Conservation (phyloP, 1,140 invertebrate species). For the Chrysoperla carnea region DNA sequence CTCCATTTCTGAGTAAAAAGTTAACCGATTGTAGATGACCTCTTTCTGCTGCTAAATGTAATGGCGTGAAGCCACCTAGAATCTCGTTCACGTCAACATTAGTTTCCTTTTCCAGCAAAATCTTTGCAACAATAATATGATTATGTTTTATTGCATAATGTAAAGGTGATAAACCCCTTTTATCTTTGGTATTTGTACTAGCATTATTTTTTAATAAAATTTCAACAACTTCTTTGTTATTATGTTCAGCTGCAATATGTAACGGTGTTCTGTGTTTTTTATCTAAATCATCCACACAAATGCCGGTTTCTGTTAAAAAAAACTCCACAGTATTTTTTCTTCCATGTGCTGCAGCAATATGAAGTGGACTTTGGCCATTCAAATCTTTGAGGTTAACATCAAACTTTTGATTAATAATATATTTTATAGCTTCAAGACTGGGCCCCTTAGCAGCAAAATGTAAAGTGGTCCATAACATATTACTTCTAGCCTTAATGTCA, state of each 20-base stretch:
- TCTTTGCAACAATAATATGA: conserved; percentile 6
- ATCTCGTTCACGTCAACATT: conserved; percentile 35
- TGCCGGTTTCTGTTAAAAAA: conserved; percentile 3
- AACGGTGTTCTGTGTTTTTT: conserved; percentile 54
- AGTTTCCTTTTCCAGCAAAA: conserved; percentile 7
- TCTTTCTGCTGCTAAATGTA: conserved; percentile 26
- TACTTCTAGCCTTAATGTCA: conserved; percentile 9
- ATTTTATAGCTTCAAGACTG: conserved; percentile 6
- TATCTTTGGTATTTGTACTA: conserved; percentile 2
- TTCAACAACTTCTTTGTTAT: conserved; percentile 42
- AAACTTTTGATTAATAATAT: conserved; percentile 7
- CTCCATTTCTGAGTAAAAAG: conserved; percentile 6
- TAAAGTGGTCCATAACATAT: conserved; percentile 6
- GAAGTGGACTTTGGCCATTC: too few relatives aligned
- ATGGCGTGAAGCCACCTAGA: conserved; percentile 23
- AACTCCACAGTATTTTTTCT: too few relatives aligned
- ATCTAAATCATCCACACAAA: conserved; percentile 53
- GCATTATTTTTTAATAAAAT: conserved; percentile 35
- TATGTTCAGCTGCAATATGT: conserved; percentile 52
- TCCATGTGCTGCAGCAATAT: too few relatives aligned
- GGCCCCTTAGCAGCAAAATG: conserved; percentile 9
- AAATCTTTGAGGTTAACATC: conserved; percentile 1
- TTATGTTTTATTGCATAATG: conserved; percentile 8
- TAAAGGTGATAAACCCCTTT: conserved; percentile 7
- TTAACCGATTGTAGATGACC: conserved; percentile 1